Evolutionary conservation across 2,888 invertebrate genomes (phyloP).

Genomic region (Zygothrica quintamaculata): DNA sequence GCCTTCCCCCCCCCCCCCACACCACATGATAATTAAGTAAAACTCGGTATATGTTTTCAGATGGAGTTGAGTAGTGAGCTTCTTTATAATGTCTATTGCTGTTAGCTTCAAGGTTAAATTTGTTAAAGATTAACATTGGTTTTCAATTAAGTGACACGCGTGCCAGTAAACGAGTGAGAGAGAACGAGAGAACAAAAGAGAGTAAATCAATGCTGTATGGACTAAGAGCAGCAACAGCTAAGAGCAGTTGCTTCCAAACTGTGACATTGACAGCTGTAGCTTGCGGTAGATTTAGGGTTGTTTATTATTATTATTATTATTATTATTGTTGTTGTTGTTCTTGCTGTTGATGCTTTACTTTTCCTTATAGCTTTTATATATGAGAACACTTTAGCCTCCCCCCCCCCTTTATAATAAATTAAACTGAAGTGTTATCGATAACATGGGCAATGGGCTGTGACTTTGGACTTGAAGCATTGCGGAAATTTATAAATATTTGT

Average conservation of each 20-base stretch:
- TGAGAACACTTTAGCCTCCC: neutral
- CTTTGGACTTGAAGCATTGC: conserved; percentile 10
- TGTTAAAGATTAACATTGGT: conserved; percentile 79
- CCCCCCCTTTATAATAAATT: neutral
- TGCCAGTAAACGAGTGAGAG: conserved; percentile 1
- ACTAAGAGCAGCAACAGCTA: conserved; percentile 13
- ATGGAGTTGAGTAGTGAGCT: neutral
- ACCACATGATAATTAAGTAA: neutral
- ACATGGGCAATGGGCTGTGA: neutral
- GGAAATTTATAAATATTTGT: neutral
- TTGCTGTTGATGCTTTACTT: conserved; percentile 11
- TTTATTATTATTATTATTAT: neutral
- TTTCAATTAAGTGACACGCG: conserved; percentile 73
- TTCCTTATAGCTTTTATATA: conserved; percentile 12
- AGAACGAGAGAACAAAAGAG: neutral
- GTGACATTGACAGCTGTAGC: conserved; percentile 17
- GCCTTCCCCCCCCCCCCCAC: conserved; percentile 3
- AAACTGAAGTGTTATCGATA: conserved; percentile 8
- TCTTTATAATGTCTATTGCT: conserved; percentile 6
- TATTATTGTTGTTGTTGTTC: conserved; percentile 9
- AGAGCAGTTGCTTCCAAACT: conserved; percentile 28
- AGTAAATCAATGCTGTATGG: neutral
- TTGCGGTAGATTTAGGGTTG: conserved; percentile 7
- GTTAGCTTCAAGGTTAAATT: conserved; percentile 69
- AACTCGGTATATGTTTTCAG: no score